A percentile compares a stretch with the other conserved stretches of the same genome.
Evolutionary conservation across 2,113 vertebrate genomes (phyloP).

Genomic region (Anguilla japonica): DNA sequence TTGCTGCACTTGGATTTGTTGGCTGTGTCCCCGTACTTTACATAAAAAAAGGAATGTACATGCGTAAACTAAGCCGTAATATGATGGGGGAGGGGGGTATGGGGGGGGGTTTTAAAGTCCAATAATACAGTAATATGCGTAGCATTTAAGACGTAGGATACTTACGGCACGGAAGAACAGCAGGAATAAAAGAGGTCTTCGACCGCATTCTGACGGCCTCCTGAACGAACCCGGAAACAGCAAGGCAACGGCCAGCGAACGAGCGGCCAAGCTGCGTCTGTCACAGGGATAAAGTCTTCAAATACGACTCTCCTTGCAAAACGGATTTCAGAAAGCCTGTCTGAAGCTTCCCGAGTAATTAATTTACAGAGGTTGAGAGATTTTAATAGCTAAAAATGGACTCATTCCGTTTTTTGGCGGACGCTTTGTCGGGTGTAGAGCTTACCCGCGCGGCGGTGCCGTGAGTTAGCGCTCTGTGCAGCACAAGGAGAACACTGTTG

Average conservation of each 20-base stretch:
- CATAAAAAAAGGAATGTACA: neutral
- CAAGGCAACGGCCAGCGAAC: conserved; percentile 2
- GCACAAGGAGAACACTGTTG: conserved; percentile 58
- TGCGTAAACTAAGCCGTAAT: no score
- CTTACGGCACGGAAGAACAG: conserved; percentile 49
- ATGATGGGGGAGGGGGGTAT: no score
- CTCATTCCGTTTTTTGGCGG: neutral
- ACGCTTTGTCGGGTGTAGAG: neutral
- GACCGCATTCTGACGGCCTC: conserved; percentile 24
- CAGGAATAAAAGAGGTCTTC: conserved; percentile 35
- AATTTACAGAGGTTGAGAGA: neutral
- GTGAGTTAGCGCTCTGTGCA: conserved; percentile 6
- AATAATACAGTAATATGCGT: no score
- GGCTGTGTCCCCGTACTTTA: neutral
- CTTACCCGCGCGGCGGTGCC: conserved; percentile 35
- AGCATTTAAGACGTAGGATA: neutral
- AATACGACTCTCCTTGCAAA: neutral
- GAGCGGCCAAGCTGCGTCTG: neutral
- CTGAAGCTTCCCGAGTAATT: conserved; percentile 4
- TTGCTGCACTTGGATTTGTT: neutral
- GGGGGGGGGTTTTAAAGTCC: no score
- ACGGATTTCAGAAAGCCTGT: neutral
- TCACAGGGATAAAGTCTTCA: neutral
- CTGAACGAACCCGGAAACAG: conserved; percentile 6
- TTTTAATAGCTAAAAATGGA: neutral